These are phyloP conservation scores for Sminthurinus aureus DNA, from an alignment of 2,888 invertebrate species.

Conservation along the genomic window DNA sequence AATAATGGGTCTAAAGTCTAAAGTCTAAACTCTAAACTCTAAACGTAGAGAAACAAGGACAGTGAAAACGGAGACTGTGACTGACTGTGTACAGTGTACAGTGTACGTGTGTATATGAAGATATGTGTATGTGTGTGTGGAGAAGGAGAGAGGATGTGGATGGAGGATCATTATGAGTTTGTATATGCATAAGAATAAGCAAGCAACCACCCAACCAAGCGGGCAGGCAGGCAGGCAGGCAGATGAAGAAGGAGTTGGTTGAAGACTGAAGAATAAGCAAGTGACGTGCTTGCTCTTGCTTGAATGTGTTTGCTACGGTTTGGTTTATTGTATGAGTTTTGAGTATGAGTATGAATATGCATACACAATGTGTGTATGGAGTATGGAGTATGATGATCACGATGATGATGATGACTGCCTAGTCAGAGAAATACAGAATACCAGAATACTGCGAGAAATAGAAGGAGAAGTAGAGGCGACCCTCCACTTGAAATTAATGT, in stretches of 20 bases:
- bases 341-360: slow-evolving; percentile 1
- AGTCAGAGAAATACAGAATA: background rate
- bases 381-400: no score
- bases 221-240: background rate
- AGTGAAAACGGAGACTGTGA: background rate
- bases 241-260: background rate
- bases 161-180: slow-evolving; percentile 18
- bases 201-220: background rate
- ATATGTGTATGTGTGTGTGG: no score
- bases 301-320: background rate
- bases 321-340: background rate
- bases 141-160: background rate
- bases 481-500: slow-evolving; percentile 45
- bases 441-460: background rate
- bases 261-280: slow-evolving; percentile 14
- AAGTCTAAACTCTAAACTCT: no score
- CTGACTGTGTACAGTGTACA: no score
- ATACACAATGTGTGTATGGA: slow-evolving; percentile 19
- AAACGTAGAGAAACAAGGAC: background rate
- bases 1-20: no score
- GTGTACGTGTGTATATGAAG: background rate
- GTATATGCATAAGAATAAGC: slow-evolving; percentile 32
- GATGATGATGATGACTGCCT: background rate
- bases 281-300: slow-evolving; percentile 2
- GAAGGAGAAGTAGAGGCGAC: slow-evolving; percentile 11